Evolutionary conservation across 2,888 invertebrate genomes (phyloP).

Genomic region (Xanthia togata): DNA sequence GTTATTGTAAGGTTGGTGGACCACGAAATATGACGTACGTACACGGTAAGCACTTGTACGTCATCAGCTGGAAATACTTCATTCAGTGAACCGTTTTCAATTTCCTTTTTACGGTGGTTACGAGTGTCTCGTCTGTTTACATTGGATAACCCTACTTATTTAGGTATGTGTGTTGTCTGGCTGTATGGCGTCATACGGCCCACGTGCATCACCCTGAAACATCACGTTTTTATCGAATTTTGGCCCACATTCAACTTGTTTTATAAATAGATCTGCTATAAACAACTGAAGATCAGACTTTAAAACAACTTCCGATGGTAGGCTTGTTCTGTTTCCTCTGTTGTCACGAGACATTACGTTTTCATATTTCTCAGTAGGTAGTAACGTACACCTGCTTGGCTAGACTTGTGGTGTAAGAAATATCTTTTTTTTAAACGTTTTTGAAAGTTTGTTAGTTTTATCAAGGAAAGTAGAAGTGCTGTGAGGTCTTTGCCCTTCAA

Average conservation of each 20-base stretch:
- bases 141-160: conserved; percentile 73
- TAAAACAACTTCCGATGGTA: conserved; percentile 76
- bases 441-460: background rate
- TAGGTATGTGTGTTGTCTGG: conserved; percentile 76
- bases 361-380: conserved; percentile 22
- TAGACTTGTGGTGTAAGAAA: conserved; percentile 8
- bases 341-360: conserved; percentile 43
- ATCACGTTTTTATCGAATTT: conserved; percentile 84
- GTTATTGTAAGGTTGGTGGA: conserved; percentile 15
- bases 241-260: conserved; percentile 79
- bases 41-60: conserved; percentile 15
- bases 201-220: conserved; percentile 80
- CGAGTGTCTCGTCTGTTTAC: conserved; percentile 65
- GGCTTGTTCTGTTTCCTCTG: conserved; percentile 64
- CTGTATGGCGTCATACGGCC: conserved; percentile 73
- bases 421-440: background rate
- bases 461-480: conserved; percentile 35
- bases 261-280: conserved; percentile 74
- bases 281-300: conserved; percentile 75
- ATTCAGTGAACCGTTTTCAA: conserved; percentile 56
- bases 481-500: conserved; percentile 47
- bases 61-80: conserved; percentile 47
- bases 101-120: conserved; percentile 57
- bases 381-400: conserved; percentile 21
- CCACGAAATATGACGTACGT: conserved; percentile 39